These are phyloP conservation scores for Planococcus citri DNA, from an alignment of 1,140 invertebrate species.

Conservation along the genomic window DNA sequence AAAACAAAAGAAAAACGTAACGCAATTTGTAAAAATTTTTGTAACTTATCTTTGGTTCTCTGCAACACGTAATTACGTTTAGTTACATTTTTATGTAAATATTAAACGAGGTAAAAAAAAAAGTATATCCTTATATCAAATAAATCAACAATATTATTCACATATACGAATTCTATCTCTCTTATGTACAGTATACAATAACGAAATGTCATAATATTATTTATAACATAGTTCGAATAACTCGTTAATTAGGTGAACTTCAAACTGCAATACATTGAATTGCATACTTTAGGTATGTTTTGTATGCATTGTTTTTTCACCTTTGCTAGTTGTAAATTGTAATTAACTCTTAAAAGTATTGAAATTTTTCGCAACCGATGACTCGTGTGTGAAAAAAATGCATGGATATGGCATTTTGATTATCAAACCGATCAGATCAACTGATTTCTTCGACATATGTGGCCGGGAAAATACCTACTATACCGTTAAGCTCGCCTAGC, in stretches of 20 bases:
- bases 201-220: too few relatives aligned
- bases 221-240: background rate
- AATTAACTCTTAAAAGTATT: too few relatives aligned
- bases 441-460: slow-evolving; percentile 70
- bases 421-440: slow-evolving; percentile 22
- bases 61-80: background rate
- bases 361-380: too few relatives aligned
- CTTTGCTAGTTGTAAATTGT: background rate
- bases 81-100: too few relatives aligned
- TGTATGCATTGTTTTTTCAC: background rate
- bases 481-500: slow-evolving; percentile 74
- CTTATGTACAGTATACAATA: background rate
- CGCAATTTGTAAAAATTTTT: background rate
- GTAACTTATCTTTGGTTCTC: slow-evolving; percentile 1
- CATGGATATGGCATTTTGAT: background rate
- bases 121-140: too few relatives aligned
- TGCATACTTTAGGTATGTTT: too few relatives aligned
- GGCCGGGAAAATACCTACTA: slow-evolving; percentile 80
- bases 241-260: too few relatives aligned
- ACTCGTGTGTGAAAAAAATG: too few relatives aligned
- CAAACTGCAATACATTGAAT: too few relatives aligned
- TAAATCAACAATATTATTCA: background rate
- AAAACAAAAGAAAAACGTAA: background rate
- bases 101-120: too few relatives aligned
- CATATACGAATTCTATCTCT: too few relatives aligned